These are phyloP conservation scores for Philonicus albiceps DNA, from an alignment of 2,888 invertebrate genomes.

Conservation along the genomic window DNA sequence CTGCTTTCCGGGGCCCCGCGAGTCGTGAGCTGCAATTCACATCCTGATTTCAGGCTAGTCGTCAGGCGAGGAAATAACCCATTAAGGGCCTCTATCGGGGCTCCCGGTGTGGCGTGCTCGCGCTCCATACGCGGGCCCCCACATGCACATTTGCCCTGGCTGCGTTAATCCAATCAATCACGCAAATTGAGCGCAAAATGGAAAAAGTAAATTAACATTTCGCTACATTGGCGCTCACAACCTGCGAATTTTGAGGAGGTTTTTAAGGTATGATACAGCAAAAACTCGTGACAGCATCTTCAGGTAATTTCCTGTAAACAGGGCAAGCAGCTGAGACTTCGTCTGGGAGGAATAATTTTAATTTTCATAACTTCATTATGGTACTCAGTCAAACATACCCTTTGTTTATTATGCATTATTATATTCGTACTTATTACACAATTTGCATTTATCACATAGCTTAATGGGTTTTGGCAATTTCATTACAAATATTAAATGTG, in stretches of 20 bases:
- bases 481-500: neutral
- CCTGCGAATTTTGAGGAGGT: neutral
- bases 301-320: neutral
- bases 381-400: neutral
- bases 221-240: neutral
- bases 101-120: neutral
- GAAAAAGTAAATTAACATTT: neutral
- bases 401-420: too few relatives aligned
- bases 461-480: neutral
- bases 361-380: neutral
- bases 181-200: neutral
- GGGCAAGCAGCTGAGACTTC: neutral
- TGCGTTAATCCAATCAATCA: neutral
- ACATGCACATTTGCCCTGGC: neutral
- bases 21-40: conserved; percentile 12
- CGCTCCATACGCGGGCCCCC: neutral
- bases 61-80: conserved; percentile 16
- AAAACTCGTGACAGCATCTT: neutral
- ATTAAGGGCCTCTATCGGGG: neutral
- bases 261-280: neutral
- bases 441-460: neutral
- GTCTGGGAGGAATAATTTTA: neutral
- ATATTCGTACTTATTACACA: too few relatives aligned
- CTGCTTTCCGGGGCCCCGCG: neutral
- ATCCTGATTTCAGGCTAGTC: conserved; percentile 10